phyloP scores from a whole-genome alignment of 2,113 vertebrate species.

The Eurypyga helias region DNA sequence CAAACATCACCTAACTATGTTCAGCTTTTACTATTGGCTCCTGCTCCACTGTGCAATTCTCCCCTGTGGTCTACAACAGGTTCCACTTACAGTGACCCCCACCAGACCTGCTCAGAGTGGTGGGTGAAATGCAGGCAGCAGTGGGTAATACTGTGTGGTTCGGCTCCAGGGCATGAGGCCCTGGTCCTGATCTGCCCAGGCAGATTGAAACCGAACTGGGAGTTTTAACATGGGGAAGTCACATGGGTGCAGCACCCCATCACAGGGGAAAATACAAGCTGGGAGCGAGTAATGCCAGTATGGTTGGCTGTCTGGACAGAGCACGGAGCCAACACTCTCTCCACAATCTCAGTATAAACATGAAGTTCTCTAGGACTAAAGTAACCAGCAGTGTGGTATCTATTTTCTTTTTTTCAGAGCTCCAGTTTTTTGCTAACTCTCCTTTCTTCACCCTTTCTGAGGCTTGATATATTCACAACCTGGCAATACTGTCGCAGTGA shows the following conservation, averaged over 20 bases:
- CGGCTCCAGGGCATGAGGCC: neutral
- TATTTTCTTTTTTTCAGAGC: neutral
- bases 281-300: rapidly evolving
- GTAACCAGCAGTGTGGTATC: neutral
- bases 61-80: neutral
- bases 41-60: neutral
- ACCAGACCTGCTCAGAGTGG: rapidly evolving
- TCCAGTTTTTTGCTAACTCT: neutral
- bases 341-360: neutral
- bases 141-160: neutral
- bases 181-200: neutral
- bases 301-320: neutral
- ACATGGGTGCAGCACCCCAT: neutral
- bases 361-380: neutral
- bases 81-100: neutral
- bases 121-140: neutral
- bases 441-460: neutral
- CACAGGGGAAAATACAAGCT: rapidly evolving
- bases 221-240: rapidly evolving
- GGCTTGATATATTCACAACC: neutral
- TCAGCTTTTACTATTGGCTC: neutral
- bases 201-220: neutral
- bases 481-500: neutral
- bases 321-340: neutral
- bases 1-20: neutral